Conservation (phyloP, 2,797 vertebrate genomes). For the Hydrolagus colliei region DNA sequence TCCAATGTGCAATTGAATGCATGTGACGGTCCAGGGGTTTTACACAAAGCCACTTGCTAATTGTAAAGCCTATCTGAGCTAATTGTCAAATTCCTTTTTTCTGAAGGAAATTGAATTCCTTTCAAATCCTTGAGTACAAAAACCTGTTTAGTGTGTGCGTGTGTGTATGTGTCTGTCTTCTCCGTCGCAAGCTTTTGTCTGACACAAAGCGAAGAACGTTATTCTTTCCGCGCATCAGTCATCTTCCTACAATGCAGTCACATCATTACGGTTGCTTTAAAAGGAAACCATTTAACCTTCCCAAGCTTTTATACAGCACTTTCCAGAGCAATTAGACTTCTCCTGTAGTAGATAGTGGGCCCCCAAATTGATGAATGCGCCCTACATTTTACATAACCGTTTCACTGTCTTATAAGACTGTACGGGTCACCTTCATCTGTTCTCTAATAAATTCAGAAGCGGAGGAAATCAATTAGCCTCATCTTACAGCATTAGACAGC, state of each 20-base stretch:
- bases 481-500: background rate
- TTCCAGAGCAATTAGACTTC: constrained; percentile 22
- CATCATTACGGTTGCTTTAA: constrained; percentile 2
- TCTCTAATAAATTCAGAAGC: background rate
- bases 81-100: too few species aligned
- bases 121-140: background rate
- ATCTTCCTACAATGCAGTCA: constrained; percentile 24
- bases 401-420: background rate
- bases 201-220: background rate
- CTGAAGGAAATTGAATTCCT: constrained; percentile 1
- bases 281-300: constrained; percentile 28
- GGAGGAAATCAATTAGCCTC: background rate
- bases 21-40: constrained; percentile 16
- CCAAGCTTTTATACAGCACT: constrained; percentile 24
- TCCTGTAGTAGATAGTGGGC: background rate
- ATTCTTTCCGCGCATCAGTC: constrained; percentile 7
- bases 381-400: constrained; percentile 1
- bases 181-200: background rate
- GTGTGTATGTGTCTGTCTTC: too few species aligned
- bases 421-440: constrained; percentile 21
- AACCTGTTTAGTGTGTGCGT: too few species aligned
- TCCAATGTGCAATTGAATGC: background rate
- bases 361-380: constrained; percentile 20
- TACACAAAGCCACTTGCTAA: background rate
- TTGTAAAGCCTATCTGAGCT: background rate